Evolutionary conservation across 2,797 vertebrate species (phyloP), one percentile per base, ranked within the genome.

Genomic region (Echeneis naucrates): DNA sequence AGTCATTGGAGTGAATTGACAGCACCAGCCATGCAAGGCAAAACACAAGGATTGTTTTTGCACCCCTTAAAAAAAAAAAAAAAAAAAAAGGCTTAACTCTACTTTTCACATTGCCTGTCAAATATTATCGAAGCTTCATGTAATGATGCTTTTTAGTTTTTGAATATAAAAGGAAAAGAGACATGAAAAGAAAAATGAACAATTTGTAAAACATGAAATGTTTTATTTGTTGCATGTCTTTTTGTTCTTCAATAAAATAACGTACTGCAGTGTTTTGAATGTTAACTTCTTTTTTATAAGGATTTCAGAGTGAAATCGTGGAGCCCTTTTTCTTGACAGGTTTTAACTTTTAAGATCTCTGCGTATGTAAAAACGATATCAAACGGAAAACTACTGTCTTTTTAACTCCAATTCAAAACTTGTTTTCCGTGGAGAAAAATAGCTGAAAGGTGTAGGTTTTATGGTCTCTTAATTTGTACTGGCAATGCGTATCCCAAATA

Each of bases 401-500:
- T 96, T 96, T 93, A 93, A 95, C 94, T 95, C 93, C 91, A 88
- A 88, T 84, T 92, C 81, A 89, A 95, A 94, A 93, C 92, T 91
- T 95, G 91, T 95, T 96, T 96, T 96, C 95, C 96, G 95, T 95
- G 94, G 92, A 91, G 93, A 95, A 95, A 92, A 94, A 93, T 80
- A 89, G 94, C 93, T 95, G 94, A 95, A 96, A 93, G 94, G 90
- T 96, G 95, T 96, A 95, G 95, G 95, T 96, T 96, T 96, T 95
- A 94, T 95, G 95, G 95, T 96, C 94, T 96, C 94, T 96, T 97
- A 87, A 96, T 98, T 97, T 97, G 95, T 97, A 97, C 95, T 96
- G 95, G 94, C 96, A 95, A 97, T 96, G 95, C 96, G 93, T 96
- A 96, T 96, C 96, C 95, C 93, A 95, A 98, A 98, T 97, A 98